Conservation (phyloP, 2,888 invertebrate species). For the Rhabditoides inermis region DNA sequence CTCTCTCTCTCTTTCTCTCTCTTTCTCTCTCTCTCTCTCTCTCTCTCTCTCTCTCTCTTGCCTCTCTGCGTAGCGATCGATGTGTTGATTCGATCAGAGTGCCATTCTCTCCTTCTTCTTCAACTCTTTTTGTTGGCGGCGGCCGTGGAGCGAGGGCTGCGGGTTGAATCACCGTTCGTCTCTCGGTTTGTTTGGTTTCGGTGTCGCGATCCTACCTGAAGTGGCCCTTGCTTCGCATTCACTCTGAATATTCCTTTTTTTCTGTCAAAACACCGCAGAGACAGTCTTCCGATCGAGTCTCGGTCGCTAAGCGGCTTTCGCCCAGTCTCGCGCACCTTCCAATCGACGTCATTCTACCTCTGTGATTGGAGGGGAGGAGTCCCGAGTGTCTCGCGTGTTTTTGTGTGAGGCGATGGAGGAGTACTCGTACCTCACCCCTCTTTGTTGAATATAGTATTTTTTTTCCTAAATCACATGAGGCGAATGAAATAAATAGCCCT, state of each 20-base stretch:
- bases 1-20: background rate
- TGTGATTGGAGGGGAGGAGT: too few relatives aligned
- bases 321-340: slow-evolving; percentile 1
- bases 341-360: background rate
- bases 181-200: background rate
- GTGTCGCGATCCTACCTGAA: background rate
- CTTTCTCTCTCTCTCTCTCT: slow-evolving; percentile 1
- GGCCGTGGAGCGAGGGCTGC: too few relatives aligned
- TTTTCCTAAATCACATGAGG: too few relatives aligned
- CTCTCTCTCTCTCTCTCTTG: slow-evolving; percentile 2
- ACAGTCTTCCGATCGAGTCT: background rate
- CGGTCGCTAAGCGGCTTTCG: background rate
- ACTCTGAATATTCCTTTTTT: background rate
- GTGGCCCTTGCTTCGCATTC: background rate
- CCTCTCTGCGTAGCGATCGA: background rate
- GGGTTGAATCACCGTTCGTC: too few relatives aligned
- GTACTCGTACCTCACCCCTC: too few relatives aligned
- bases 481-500: too few relatives aligned
- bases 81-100: too few relatives aligned
- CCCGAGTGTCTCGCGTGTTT: too few relatives aligned
- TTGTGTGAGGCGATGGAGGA: too few relatives aligned
- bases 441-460: too few relatives aligned
- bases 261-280: background rate
- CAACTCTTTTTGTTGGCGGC: background rate
- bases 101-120: background rate